Base-by-base conservation (phyloP, 2,888 invertebrate genomes). In the Megamerina dolium region DNA sequence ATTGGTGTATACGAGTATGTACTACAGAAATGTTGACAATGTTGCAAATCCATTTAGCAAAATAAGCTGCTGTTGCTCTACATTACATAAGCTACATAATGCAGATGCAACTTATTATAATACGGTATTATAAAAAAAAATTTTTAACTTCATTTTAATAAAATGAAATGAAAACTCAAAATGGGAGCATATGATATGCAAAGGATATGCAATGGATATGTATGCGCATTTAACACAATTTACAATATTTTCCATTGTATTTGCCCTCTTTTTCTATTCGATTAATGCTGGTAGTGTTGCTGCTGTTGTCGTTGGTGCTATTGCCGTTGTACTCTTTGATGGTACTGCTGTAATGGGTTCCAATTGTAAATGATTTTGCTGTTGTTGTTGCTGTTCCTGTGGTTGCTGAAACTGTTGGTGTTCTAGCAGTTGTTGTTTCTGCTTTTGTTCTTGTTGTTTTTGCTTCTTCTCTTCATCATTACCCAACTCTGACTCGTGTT, bases 341-440 rank as follows among this genome's bases (percentile, higher is more conserved):
- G 36, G n/a, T 20, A 10, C 23, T 17, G 14, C 17, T 35, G 23
- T 9, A 8, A 4, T 36, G 20, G 36, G 5, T 8, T 16, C 14
- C 12, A 29, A 12, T 17, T 26, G 37, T 27, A 21, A 37, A 29
- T 41, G 46, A 38, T 41, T 38, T 29, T 21, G 43, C 8, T 17
- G 33, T 29, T 14, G 34, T 17, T 48, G 41, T 12, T 41, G 41
- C 9, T 23, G 43, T 13, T 42, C 36, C 16, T 37, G 37, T 17
- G 31, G 42, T 19, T 38, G 33, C 18, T 23, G 31, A 2, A 20
- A 27, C 26, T 41, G 32, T 16, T 34, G 41, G 19, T 44, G 41
- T 32, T 45, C 42, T 19, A 38, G 43, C 27, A 39, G 34, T 46
- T n/a, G n/a, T n/a, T n/a, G n/a, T n/a, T n/a, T n/a, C n/a, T n/a